A percentile compares a stretch with the other conserved stretches of the same genome.
phyloP scores from a whole-genome alignment of 1,140 invertebrate genomes.

The Scaptomyza hsui region DNA sequence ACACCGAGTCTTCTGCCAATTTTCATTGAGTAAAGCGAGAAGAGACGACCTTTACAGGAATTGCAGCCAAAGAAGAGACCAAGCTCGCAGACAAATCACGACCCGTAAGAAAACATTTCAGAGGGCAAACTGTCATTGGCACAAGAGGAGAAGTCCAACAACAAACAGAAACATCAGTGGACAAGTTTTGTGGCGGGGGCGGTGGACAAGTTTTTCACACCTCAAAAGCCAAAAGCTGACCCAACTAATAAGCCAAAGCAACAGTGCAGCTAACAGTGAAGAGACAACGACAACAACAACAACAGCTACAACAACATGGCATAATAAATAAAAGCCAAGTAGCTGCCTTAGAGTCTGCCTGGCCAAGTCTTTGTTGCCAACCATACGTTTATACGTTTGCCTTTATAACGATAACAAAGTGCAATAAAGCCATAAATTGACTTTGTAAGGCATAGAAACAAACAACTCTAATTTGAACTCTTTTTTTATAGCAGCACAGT shows the following conservation, averaged over 20 bases:
- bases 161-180: constrained; percentile 9
- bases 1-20: constrained; percentile 21
- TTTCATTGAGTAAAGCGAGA: constrained; percentile 73
- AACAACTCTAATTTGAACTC: neutral
- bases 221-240: constrained; percentile 59
- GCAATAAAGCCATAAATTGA: neutral
- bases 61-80: constrained; percentile 9
- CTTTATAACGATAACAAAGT: neutral
- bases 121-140: constrained; percentile 47
- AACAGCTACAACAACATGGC: constrained; percentile 59
- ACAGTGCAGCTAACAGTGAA: constrained; percentile 40
- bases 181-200: neutral
- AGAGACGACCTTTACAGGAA: constrained; percentile 74
- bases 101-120: constrained; percentile 51
- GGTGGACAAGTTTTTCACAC: constrained; percentile 55
- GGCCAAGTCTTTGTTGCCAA: constrained; percentile 19
- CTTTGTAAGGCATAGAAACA: neutral
- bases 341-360: constrained; percentile 72
- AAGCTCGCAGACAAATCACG: constrained; percentile 70
- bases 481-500: neutral
- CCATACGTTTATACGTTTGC: constrained; percentile 13
- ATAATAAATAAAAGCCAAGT: constrained; percentile 82
- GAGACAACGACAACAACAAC: constrained; percentile 37
- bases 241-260: constrained; percentile 72
- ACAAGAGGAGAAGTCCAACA: constrained; percentile 16